Base-by-base conservation (phyloP, 1,140 invertebrate species). In the Drosophila varians region DNA sequence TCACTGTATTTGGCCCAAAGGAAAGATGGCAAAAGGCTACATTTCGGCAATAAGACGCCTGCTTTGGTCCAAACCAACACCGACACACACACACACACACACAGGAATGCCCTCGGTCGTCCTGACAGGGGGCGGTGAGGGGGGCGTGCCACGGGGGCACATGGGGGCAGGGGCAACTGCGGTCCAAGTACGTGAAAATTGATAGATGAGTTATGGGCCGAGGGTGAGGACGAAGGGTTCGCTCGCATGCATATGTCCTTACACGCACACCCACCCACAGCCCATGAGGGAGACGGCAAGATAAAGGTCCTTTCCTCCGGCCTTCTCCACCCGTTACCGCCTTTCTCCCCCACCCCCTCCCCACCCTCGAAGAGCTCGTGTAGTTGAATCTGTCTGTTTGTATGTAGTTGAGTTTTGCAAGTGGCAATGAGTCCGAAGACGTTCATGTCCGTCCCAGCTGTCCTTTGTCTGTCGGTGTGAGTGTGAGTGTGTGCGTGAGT, bases 161-260 rank as follows among this genome's bases (percentile, higher is more conserved):
- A 46, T 19, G 19, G 38, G 18, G 54, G 40, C 40, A 46, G 40
- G 21, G 58, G 58, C 69, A 86, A 76, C 71, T 87, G 86, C 47
- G 68, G 74, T 74, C 72, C 83, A 83, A 88, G 87, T 90, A 90
- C 89, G 88, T 90, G 88, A 90, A 90, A 90, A 90, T 90, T 90
- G 88, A 90, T 90, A 90, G 88, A 90, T 90, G 88, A 90, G 88
- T 90, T 90, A 90, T 90, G 88, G 82, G 61, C 56, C 46, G 23
- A 46, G 53, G 40, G 54, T 43, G 18, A 51, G 47, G 45, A 53
- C 55, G 52, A 78, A 74, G 79, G 79, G 66, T 80, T 65, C 60
- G 54, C 83, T 65, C 60, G 54, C 83, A 88, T 87, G 83, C 77
- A 82, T 87, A 87, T 87, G 82, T 82, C 77, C 64, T 66, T 74